A percentile compares a stretch with the other conserved stretches of the same genome.
These are phyloP conservation scores for Mormyrus proboscirostris DNA, from an alignment of 2,797 vertebrate species.

Conservation along the genomic window DNA sequence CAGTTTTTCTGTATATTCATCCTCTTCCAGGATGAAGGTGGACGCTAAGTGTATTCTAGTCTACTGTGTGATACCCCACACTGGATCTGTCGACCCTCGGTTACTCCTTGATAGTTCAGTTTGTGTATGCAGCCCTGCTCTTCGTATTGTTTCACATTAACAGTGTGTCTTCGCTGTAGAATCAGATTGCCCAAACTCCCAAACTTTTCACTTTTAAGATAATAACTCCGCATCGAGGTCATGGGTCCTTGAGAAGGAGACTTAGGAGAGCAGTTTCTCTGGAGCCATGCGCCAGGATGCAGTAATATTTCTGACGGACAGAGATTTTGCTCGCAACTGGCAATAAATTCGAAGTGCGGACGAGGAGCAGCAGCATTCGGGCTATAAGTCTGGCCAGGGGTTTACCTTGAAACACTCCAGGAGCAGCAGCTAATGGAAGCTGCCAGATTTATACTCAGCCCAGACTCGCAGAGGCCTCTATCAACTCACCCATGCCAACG, in stretches of 20 bases:
- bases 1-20: background rate
- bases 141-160: background rate
- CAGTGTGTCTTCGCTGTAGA: background rate
- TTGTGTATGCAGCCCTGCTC: background rate
- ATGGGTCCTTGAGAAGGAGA: constrained; percentile 6
- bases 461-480: background rate
- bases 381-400: background rate
- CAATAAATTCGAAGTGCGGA: background rate
- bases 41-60: background rate
- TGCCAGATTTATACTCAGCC: constrained; percentile 20
- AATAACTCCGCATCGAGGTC: background rate
- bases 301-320: constrained; percentile 19
- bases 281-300: background rate
- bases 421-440: constrained; percentile 16
- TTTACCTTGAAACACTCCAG: constrained; percentile 20
- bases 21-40: background rate
- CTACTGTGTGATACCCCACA: background rate
- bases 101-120: background rate
- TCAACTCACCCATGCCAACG: background rate
- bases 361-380: background rate
- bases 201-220: constrained; percentile 11
- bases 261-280: background rate
- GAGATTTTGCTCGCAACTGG: background rate
- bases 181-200: background rate
- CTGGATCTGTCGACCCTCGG: no score